Evolutionary conservation across 2,797 vertebrate genomes (phyloP).

Genomic region (Eurystomus glaucurus): DNA sequence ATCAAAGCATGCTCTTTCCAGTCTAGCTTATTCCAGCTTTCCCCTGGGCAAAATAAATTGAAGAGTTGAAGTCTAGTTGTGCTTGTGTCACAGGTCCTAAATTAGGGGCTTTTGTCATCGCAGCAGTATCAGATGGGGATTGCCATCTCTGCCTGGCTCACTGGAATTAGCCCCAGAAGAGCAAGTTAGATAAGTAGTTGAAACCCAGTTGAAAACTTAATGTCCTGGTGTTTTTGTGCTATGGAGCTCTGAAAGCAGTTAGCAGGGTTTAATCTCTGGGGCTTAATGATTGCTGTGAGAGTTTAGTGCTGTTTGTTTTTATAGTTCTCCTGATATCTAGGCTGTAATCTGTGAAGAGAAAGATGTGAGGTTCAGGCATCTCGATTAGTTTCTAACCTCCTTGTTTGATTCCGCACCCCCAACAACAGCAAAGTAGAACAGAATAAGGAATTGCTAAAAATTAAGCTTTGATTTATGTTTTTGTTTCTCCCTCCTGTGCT

Average conservation of each 20-base stretch:
- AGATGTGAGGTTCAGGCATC: neutral
- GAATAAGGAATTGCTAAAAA: neutral
- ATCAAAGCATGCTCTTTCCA: neutral
- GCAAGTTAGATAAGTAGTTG: neutral
- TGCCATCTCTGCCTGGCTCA: neutral
- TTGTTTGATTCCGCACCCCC: neutral
- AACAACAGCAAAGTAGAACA: neutral
- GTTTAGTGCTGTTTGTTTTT: constrained; percentile 4
- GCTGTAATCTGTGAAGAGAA: neutral
- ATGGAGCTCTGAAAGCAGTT: neutral
- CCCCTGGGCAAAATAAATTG: neutral
- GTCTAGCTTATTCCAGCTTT: neutral
- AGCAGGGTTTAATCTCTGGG: neutral
- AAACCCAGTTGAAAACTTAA: neutral
- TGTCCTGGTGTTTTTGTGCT: neutral
- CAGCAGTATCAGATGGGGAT: neutral
- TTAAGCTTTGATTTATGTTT: neutral
- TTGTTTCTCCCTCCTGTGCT: neutral
- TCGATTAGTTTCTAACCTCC: neutral
- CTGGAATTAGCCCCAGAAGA: neutral
- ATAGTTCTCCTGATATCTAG: neutral
- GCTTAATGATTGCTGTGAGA: neutral
- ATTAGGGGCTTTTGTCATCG: neutral
- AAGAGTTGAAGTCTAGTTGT: neutral
- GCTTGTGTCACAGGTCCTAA: neutral